Evolutionary conservation across 1,140 invertebrate species (phyloP), one percentile per base, ranked within the genome.

Genomic region (Calliopsis andreniformis): DNA sequence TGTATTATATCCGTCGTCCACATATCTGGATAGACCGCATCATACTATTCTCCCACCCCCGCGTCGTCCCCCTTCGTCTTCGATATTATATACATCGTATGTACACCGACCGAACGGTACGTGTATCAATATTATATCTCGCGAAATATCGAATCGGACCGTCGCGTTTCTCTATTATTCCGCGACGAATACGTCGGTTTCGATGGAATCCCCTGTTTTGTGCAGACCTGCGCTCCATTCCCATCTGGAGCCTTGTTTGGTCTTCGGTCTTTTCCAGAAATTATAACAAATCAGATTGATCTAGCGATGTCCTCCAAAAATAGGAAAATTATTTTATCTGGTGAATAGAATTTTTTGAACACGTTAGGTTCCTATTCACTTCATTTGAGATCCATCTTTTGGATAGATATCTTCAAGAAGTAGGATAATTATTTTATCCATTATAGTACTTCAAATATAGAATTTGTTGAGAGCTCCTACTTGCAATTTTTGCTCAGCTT

Each of bases 41-140:
- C 84, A 88, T 88, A 88, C 89, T 76, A 66, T 59, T 68, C 79
- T 45, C 55, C 51, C 20, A n/a, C 18, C 7, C 16, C 56, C 25
- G n/a, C 28, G 66, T 25, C 68, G 28, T n/a, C n/a, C n/a, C n/a
- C n/a, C n/a, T n/a, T n/a, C n/a, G n/a, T n/a, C n/a, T n/a, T n/a
- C 32, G 51, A 75, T 83, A 87, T 82, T 59, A 85, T 80, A 85
- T 76, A 80, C 55, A 66, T 25, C 18, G 63, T 76, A 82, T 42
- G n/a, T 51, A 80, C 43, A 61, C 42, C 49, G 25, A 30, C 32
- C 20, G 53, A 76, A 43, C 23, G 35, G 64, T 83, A 82, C 85
- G 83, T 84, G 85, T 84, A 79, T 88, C 87, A 86, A 89, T 87
- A 91, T 91, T 90, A 90, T 87, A 88, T 86, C 78, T 63, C 78